Percentiles rank a stretch among this genome's conserved stretches.
phyloP scores from a whole-genome alignment of 1,140 invertebrate species.

The Drosophila insularis region DNA sequence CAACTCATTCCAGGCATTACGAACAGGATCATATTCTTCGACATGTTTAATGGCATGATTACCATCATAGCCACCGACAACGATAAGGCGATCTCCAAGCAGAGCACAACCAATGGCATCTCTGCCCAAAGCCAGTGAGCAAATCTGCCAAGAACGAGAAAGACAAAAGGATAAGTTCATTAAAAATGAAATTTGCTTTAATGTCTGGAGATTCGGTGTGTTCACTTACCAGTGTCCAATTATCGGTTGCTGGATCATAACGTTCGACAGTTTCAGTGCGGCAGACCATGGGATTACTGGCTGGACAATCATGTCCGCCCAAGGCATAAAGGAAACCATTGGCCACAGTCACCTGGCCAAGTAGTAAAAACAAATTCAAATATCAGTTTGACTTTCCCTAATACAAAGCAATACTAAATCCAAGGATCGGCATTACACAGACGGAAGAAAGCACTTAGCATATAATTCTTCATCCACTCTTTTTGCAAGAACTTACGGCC shows the following conservation, averaged over 20 bases:
- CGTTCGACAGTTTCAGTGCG: slow-evolving; percentile 96
- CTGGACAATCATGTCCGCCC: slow-evolving; percentile 95
- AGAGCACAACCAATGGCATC: slow-evolving; percentile 96
- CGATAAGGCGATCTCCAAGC: slow-evolving; percentile 93
- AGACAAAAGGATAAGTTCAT: neutral
- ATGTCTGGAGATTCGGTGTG: neutral
- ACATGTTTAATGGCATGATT: slow-evolving; percentile 94
- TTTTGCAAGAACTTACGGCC: slow-evolving; percentile 83
- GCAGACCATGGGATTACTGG: slow-evolving; percentile 91
- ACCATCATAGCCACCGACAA: slow-evolving; percentile 98
- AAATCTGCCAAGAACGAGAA: slow-evolving; percentile 78
- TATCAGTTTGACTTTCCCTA: neutral
- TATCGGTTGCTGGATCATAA: slow-evolving; percentile 90
- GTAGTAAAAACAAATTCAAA: neutral
- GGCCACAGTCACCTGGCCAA: slow-evolving; percentile 86
- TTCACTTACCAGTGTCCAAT: slow-evolving; percentile 90
- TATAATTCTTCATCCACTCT: too few species aligned
- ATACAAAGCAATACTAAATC: too few species aligned
- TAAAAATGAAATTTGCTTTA: too few species aligned
- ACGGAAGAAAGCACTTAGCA: too few species aligned
- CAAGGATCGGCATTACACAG: too few species aligned
- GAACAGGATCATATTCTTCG: slow-evolving; percentile 95
- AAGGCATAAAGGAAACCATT: slow-evolving; percentile 93
- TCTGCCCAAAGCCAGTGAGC: slow-evolving; percentile 91
- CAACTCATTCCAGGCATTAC: slow-evolving; percentile 92